Evolutionary conservation across 92 coral and sea anemone species (phyloP), one percentile per base, ranked within the genome.

Genomic region (Epizoanthus scotinus): DNA sequence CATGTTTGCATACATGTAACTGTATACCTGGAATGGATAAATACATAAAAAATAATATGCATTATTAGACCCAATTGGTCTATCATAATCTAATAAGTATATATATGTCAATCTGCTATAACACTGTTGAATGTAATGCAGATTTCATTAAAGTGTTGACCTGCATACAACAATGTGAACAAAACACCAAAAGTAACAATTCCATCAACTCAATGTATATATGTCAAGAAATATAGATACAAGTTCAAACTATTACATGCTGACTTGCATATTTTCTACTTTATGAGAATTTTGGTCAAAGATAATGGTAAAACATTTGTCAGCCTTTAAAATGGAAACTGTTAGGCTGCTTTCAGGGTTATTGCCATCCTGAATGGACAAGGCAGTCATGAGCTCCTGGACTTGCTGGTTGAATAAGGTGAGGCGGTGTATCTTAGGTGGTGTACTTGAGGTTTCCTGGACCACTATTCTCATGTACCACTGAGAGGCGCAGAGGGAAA

Each of bases 381-480:
- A 47, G 73, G n/a, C 67, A 31, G 58, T 66, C 64, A 27, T 36
- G 27, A 87, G 85, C 61, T 84, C 84, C 58, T 87, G 62, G 34
- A 78, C 87, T 67, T 87, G 87, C 77, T 84, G 82, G 79, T 88
- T 79, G 59, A 70, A 88, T 70, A 88, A 82, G 22, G 54, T 67
- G 59, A 84, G 68, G 57, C 68, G 56, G 63, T 56, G 74, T 71
- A 52, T 70, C 40, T 88, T 84, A 79, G 60, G 25, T 70, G 83
- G 88, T 52, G 84, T 69, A 26, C 78, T 72, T 64, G 85, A 61
- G 61, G 83, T 59, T 70, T 70, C 77, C 54, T 88, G 91, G 66
- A 88, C 83, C 24, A 84, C 27, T 25, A 84, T 47, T 56, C 83
- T 74, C 67, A 79, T 55, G 67, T 21, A 61, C 82, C 84, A 84